Base-by-base conservation (phyloP, 2,113 vertebrate species). In the Triplophysa dalaica region DNA sequence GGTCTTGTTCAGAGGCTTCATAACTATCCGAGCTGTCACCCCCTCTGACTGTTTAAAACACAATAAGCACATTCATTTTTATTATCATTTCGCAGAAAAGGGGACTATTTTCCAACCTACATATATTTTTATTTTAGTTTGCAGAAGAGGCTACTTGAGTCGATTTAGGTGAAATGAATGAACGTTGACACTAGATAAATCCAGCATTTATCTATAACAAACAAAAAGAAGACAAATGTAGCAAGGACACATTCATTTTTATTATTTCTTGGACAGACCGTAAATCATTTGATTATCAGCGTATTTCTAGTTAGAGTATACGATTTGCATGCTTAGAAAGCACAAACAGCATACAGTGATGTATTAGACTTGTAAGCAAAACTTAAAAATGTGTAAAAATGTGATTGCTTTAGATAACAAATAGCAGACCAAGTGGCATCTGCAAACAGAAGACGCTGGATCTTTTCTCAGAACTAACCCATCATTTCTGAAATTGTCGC, bases 1-100 rank as follows among this genome's bases (percentile, higher is more conserved):
- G 80, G 86, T 87, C 81, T 89, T 89, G 86, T 87, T 87, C 80
- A 60, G 75, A 78, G 83, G 85, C 73, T 87, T 84, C 79, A 77
- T 81, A 83, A 87, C 62, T 85, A 86, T 84, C 82, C 75, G 81
- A 83, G 82, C 84, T 50, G 81, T 81, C 83, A 79, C 74, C 68
- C 33, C 66, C 78, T 87, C 87, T 84, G 78, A 86, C 52, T 48
- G 21, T 29, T 48, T 79, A 33, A 61, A 45, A 79, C 50, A 22
- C 7, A 77, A 52, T 17, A 77, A 63, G 17, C 26, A 41, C 22
- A 62, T 63, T 48, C 8, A 75, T 62, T 13, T 50, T 48, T 70
- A 26, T 54, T 26, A 10, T 48, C 1, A 38, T 8, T 19, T 52
- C 26, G 19, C 43, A 50, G 19, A 65, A 65, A 16, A 64, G 50